A percentile compares a stretch with the other conserved stretches of the same genome.
Evolutionary conservation across 2,113 vertebrate genomes (phyloP).

Genomic region (Lampris megalopsis): DNA sequence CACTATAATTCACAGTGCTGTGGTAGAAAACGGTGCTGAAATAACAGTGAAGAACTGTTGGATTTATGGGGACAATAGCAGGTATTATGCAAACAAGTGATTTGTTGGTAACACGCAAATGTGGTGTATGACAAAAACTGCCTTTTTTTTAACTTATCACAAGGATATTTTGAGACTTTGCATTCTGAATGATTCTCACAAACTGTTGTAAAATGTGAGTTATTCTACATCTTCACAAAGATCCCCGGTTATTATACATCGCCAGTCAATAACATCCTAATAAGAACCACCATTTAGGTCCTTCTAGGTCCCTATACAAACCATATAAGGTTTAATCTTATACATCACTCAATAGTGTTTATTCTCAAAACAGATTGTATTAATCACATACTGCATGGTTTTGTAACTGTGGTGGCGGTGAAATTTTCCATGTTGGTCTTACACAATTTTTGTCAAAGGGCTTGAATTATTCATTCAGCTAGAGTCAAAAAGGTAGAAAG

Average conservation of each 20-base stretch:
- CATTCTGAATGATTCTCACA: no score
- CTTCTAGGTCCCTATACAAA: no score
- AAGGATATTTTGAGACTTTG: background rate
- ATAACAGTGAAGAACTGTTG: slow-evolving; percentile 27
- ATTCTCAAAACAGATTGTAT: slow-evolving; percentile 21
- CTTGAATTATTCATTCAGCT: slow-evolving; percentile 63
- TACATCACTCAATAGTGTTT: no score
- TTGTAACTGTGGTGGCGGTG: slow-evolving; percentile 43
- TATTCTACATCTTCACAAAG: no score
- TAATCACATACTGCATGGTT: slow-evolving; percentile 53
- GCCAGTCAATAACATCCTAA: no score
- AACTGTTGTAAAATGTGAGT: no score
- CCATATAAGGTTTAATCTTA: no score
- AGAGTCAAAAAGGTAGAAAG: slow-evolving; percentile 27
- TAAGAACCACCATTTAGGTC: no score
- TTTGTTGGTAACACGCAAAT: background rate
- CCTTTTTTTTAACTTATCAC: background rate
- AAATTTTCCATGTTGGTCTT: slow-evolving; percentile 43
- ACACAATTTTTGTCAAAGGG: slow-evolving; percentile 52
- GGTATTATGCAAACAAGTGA: slow-evolving; percentile 17
- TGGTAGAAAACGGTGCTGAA: slow-evolving; percentile 44
- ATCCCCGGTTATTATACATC: no score
- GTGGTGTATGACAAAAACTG: background rate
- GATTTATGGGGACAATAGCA: slow-evolving; percentile 2
- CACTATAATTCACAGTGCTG: slow-evolving; percentile 60